Evolutionary conservation across 2,888 invertebrate species (phyloP), one percentile per base, ranked within the genome.

Genomic region (Spatulosminthurus flaviceps): DNA sequence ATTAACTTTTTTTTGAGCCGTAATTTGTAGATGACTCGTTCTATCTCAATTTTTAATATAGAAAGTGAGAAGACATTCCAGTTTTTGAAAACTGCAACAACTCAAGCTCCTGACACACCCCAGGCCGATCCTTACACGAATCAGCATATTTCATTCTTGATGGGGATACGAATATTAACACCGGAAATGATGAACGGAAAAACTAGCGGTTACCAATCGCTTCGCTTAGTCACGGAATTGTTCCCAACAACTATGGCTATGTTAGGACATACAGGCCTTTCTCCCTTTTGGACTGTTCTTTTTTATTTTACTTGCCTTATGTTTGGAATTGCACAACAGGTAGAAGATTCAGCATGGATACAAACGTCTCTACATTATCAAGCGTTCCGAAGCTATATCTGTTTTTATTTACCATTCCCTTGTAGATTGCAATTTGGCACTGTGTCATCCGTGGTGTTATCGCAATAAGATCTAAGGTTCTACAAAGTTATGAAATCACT

Each of bases 231-330:
- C 16, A 95, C 95, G n/a, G 95, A 96, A 88, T 88, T 96, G n/a
- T 93, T 95, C 82, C 96, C 96, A 0, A 93, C 95, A 0, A 93
- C 94, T 0, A 89, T 95, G 34, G 94, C 95, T 89, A 80, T 93
- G 28, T 88, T 95, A 78, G 93, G 94, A 0, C 91, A 66, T 21
- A 78, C 92, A 79, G 90, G 92, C 87, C 89, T 96, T 5, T 95
- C 95, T 0, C 94, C 95, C 75, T 93, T 94, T 83, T 96, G 96
- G 96, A 93, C 94, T 0, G 93, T 94, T 13, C 90, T 95, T 71
- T 94, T 95, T 86, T 96, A 94, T 88, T 92, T 94, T 87, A 92
- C 93, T 83, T 90, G 96, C 80, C 93, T 95, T 83, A 89, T 94
- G 86, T 95, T 96, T 86, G 96, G 95, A 0, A 91, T 96, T 80